Evolutionary conservation across 64 coral and sea anemone genomes (phyloP), one percentile per base, ranked within the genome.

Genomic region (Dendronephthya gigantea): DNA sequence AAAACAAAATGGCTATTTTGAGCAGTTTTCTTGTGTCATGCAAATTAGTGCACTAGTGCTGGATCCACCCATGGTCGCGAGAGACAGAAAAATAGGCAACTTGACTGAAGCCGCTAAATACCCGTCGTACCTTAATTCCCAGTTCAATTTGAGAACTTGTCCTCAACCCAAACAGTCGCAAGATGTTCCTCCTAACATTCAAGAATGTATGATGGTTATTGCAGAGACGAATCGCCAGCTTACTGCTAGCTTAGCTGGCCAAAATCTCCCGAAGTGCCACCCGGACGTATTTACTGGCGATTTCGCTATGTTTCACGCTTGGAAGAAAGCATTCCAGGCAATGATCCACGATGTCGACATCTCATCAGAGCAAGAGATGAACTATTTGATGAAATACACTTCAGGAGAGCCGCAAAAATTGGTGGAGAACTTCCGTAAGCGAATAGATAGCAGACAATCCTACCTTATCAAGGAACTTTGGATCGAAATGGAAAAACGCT

Each of bases 261-360:
- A 74, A 74, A 74, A 74, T 35, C 68, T 74, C 13, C 68, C 68
- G 10, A 74, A 74, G 68, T 74, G 68, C 68, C 68, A 74, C n/a
- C n/a, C n/a, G n/a, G n/a, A n/a, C n/a, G n/a, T n/a, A n/a, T n/a
- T n/a, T n/a, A n/a, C n/a, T n/a, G 68, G 68, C 32, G 68, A 74
- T 74, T 35, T 35, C 9, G 32, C 23, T 2, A 27, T 74, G n/a
- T 74, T 74, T 28, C 68, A 74, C 68, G n/a, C 68, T 28, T 74
- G 68, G 68, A 74, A 74, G 68, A 74, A 27, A 35, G 68, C 68
- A 35, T 74, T 74, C 23, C n/a, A 74, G 8, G 68, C 68, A 74
- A 74, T 74, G 68, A 74, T 74, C 25, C 32, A 27, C 13, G 68
- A 74, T 35, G 68, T 27, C 8, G 32, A 74, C 8, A 35, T 74